Base-by-base conservation (phyloP, 2,113 vertebrate genomes). In the Epinephelus cyanopodus region DNA sequence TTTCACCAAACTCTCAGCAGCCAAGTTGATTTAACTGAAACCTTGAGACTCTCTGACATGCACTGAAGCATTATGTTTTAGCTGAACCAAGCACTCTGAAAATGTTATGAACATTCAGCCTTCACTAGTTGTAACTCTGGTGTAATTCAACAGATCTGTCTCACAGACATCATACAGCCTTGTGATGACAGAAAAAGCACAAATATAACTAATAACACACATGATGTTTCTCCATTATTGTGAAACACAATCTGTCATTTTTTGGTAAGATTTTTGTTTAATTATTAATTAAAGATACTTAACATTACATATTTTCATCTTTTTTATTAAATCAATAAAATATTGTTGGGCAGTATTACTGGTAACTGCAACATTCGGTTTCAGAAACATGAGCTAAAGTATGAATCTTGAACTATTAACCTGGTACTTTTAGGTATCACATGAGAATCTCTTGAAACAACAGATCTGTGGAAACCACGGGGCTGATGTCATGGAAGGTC, bases 401-500 rank as follows among this genome's bases (percentile, higher is more conserved):
- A 29, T 27, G 21, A 50, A 70, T n/a, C 8, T 3, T 79, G 71
- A 71, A 77, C 27, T 74, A 18, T 77, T 77, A 56, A 67, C 53
- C 42, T 2, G 42, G 3, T 68, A 45, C 19, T 74, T 81, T 80
- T 62, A 15, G 15, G 27, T 13, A 58, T 84, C 61, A 80, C 71
- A 77, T 78, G 83, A 87, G 15, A 62, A 21, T 72, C 9, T 8
- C 21, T 65, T 18, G 12, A 77, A 87, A 27, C 4, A 33, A 63
- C 73, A 63, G 37, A 25, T 29, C 4, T 21, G 42, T 87, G 95
- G 91, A 95, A 94, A 94, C 88, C 88, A 94, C 94, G 76, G 9
- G 21, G 50, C 29, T n/a, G 95, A 95, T 90, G 94, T 96, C 95
- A 95, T 5, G 93, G 95, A 93, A 92, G 91, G 87, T 77, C 89